These are phyloP conservation scores for Diadumene lineata DNA, from an alignment of 92 coral and sea anemone genomes.

Conservation along the genomic window DNA sequence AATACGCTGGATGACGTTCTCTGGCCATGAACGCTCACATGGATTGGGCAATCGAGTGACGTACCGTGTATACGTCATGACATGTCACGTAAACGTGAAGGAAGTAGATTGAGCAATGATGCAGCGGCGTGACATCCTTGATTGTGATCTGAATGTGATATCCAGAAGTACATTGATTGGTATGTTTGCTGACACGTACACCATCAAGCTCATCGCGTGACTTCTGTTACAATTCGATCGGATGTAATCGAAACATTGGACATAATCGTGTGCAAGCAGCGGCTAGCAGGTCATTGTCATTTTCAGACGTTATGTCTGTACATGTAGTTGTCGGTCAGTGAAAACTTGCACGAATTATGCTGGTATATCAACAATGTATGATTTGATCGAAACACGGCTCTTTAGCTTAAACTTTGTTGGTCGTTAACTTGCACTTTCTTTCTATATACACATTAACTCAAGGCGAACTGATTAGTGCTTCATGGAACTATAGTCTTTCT, in stretches of 20 bases:
- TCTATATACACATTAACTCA: too few species aligned
- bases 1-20: constrained; percentile 13
- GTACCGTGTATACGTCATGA: not conserved
- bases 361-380: not conserved
- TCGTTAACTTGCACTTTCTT: too few species aligned
- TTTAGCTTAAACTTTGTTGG: too few species aligned
- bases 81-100: constrained; percentile 11
- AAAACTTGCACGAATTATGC: not conserved
- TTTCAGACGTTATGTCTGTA: not conserved
- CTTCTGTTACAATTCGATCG: not conserved
- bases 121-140: not conserved
- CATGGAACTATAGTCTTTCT: too few species aligned
- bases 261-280: not conserved
- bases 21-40: not conserved
- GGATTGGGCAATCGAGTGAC: constrained; percentile 33
- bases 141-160: not conserved
- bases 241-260: not conserved
- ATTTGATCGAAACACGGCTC: too few species aligned
- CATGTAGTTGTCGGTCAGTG: not conserved
- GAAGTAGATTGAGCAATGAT: constrained; percentile 3
- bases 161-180: too few species aligned
- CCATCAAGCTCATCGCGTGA: not conserved
- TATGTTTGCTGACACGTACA: not conserved
- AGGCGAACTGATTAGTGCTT: too few species aligned
- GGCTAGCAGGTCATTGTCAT: not conserved